Percentiles rank a stretch among this genome's conserved stretches.
Conservation (phyloP, 2,113 vertebrate species). For the Oncorhynchus mykiss region DNA sequence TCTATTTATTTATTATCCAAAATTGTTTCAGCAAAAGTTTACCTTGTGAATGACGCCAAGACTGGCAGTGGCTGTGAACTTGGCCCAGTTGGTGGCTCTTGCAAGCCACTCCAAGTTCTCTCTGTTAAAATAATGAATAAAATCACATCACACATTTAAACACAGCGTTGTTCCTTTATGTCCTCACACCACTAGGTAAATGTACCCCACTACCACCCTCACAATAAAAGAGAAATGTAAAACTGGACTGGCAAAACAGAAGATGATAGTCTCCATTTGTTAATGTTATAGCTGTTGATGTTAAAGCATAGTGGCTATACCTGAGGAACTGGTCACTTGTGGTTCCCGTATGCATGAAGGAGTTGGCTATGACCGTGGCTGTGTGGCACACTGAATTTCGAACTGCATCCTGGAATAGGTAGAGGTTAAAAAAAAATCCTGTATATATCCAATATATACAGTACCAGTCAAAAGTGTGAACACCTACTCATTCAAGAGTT, state of each 20-base stretch:
- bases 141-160: background rate
- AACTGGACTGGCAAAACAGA: background rate
- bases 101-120: conserved; percentile 99
- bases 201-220: no score
- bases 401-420: conserved; percentile 85
- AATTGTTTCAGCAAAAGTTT: conserved; percentile 10
- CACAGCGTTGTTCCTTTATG: no score
- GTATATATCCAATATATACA: no score
- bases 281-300: background rate
- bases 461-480: no score
- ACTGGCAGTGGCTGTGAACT: conserved; percentile 98
- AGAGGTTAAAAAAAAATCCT: no score
- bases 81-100: conserved; percentile 98
- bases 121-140: conserved; percentile 68
- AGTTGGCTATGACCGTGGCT: conserved; percentile 98
- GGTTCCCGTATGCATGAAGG: conserved; percentile 98
- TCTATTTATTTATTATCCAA: background rate
- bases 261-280: background rate
- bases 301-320: conserved; percentile 63
- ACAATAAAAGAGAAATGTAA: no score
- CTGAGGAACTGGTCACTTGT: conserved; percentile 99
- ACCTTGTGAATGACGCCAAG: conserved; percentile 99
- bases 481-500: no score
- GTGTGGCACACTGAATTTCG: conserved; percentile 98
- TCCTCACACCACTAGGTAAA: no score